Evolutionary conservation across 1,140 invertebrate genomes (phyloP), one percentile per base, ranked within the genome.

Genomic region (Paracyclopina nana): DNA sequence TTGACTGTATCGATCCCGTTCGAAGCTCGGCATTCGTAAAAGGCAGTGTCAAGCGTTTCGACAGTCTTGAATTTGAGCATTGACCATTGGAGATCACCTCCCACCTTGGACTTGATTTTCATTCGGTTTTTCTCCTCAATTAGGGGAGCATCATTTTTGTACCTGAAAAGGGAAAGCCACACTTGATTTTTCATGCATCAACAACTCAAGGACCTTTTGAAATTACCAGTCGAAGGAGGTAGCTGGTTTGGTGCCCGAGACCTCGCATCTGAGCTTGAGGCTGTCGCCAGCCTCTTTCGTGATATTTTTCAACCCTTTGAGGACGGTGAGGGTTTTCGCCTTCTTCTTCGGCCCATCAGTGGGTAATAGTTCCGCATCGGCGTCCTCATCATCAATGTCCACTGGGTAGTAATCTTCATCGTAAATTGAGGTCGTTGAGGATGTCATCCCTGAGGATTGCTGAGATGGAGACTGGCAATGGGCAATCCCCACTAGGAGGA

Each of bases 181-280:
- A n/a, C n/a, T n/a, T n/a, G n/a, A n/a, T n/a, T n/a, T n/a, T n/a
- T n/a, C n/a, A n/a, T n/a, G n/a, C n/a, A n/a, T n/a, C n/a, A n/a
- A n/a, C n/a, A n/a, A n/a, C n/a, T n/a, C n/a, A n/a, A n/a, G n/a
- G n/a, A n/a, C n/a, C n/a, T n/a, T n/a, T n/a, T n/a, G n/a, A n/a
- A n/a, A n/a, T n/a, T 66, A 73, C 80, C 80, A 83, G 18, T 61
- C 63, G 54, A 81, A 71, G 46, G 65, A 68, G 0, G 58, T 65
- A 9, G 63, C 62, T 0, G 72, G 65, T 29, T 75, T 73, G 20
- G 69, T 65, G n/a, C 76, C 72, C 28, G 67, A 68, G 9, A 77
- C 77, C 59, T 80, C 77, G 59, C 79, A 82, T 30, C 68, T 60
- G 55, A 82, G 65, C 50, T 70, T 69, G 2, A 76, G 70, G 1